A percentile compares a stretch with the other conserved stretches of the same genome.
phyloP scores from a whole-genome alignment of 2,888 invertebrate genomes.

The Lamellibrachia satsuma region DNA sequence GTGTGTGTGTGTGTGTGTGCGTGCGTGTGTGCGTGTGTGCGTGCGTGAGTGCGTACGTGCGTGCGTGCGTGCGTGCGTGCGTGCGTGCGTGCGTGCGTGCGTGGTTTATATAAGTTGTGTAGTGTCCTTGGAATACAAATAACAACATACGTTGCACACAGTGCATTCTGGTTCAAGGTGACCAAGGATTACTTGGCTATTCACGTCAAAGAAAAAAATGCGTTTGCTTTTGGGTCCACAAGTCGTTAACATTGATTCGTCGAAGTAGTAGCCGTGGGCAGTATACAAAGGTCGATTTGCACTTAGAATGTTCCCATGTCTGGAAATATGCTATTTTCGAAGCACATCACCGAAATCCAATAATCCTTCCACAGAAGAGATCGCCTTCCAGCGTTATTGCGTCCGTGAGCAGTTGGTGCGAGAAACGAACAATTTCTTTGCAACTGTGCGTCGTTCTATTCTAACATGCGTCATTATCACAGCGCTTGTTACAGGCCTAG shows the following conservation, averaged over 20 bases:
- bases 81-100: background rate
- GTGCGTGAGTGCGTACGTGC: constrained; percentile 1
- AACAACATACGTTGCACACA: no score
- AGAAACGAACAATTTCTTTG: no score
- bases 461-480: no score
- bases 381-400: background rate
- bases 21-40: background rate
- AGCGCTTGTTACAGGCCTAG: no score
- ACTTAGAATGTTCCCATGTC: background rate
- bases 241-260: background rate
- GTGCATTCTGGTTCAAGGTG: no score
- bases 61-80: constrained; percentile 17
- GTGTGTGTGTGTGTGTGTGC: background rate
- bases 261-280: background rate
- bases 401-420: no score
- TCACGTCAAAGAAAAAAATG: background rate
- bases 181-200: background rate
- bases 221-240: background rate
- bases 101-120: background rate
- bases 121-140: no score
- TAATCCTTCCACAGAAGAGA: background rate
- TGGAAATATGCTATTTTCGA: background rate
- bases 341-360: background rate
- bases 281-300: background rate
- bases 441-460: no score